phyloP scores from a whole-genome alignment of 1,140 invertebrate genomes.

The Scaptodrosophila lebanonensis region DNA sequence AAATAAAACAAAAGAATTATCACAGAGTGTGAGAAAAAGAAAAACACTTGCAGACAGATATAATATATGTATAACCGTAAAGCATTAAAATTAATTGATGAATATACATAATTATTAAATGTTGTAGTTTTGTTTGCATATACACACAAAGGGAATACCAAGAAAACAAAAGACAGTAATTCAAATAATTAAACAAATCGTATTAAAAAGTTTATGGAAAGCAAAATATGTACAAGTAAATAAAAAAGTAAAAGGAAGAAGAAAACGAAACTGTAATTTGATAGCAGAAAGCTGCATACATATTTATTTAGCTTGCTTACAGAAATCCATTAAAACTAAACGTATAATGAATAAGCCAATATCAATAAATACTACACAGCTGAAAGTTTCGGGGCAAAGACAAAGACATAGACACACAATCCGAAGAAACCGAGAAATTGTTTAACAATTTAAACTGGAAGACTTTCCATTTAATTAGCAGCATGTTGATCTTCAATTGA shows the following conservation, averaged over 20 bases:
- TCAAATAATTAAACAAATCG: conserved; percentile 27
- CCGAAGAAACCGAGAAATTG: conserved; percentile 18
- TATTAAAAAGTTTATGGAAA: conserved; percentile 32
- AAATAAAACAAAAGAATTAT: conserved; percentile 19
- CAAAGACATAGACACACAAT: conserved; percentile 6
- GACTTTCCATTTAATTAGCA: conserved; percentile 48
- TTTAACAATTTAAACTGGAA: conserved; percentile 31
- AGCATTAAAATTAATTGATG: conserved; percentile 44
- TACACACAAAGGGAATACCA: conserved; percentile 12
- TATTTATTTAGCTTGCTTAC: conserved; percentile 26
- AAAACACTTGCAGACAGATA: conserved; percentile 21
- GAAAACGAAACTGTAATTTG: too few species aligned
- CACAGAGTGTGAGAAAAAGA: too few species aligned
- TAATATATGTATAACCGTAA: conserved; percentile 52
- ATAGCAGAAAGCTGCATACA: conserved; percentile 5
- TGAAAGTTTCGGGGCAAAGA: neutral
- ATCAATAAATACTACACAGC: too few species aligned
- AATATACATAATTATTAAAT: conserved; percentile 54
- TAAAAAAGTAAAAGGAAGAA: neutral
- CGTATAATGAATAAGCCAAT: too few species aligned
- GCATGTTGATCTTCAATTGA: conserved; percentile 55
- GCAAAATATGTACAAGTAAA: conserved; percentile 2
- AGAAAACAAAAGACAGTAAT: conserved; percentile 45
- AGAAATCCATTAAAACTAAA: too few species aligned
- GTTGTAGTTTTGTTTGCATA: conserved; percentile 58